Evolutionary conservation across 2,797 vertebrate species (phyloP).

Genomic region (Apogon hyalosoma): DNA sequence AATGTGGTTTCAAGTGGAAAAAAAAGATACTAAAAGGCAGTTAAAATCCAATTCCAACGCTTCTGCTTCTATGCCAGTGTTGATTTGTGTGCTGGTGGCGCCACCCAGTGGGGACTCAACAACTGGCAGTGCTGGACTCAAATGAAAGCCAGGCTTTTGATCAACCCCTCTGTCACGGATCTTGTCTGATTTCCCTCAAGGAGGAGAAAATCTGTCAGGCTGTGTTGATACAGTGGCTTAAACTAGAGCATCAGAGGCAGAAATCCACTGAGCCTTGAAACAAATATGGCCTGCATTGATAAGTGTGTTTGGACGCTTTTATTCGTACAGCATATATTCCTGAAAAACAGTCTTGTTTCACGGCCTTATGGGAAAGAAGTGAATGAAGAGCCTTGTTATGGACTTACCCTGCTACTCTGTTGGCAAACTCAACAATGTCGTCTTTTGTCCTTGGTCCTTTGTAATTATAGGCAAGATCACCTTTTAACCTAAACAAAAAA

Average conservation of each 20-base stretch:
- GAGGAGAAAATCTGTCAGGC: conserved; percentile 60
- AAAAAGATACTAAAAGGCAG: background rate
- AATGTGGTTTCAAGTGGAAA: background rate
- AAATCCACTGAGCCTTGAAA: conserved; percentile 52
- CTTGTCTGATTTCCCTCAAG: conserved; percentile 65
- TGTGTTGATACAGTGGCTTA: conserved; percentile 62
- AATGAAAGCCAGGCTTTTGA: conserved; percentile 63
- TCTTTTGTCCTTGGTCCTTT: conserved; percentile 97
- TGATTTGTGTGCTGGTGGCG: conserved; percentile 39
- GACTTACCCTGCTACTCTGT: conserved; percentile 96
- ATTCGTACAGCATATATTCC: conserved; percentile 27
- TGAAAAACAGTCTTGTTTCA: conserved; percentile 24
- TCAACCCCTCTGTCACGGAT: conserved; percentile 65
- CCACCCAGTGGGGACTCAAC: conserved; percentile 67
- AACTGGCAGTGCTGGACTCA: conserved; percentile 12
- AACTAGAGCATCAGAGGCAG: conserved; percentile 56
- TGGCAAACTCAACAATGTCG: conserved; percentile 97
- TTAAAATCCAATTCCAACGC: background rate
- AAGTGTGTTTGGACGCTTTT: conserved; percentile 42
- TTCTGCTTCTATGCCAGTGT: background rate
- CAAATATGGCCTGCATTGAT: conserved; percentile 59
- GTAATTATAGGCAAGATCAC: conserved; percentile 95
- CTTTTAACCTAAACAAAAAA: conserved; percentile 89
- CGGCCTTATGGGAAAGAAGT: background rate
- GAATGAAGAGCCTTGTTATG: background rate